Base-by-base conservation (phyloP, 2,888 invertebrate genomes). In the Cephus spinipes region DNA sequence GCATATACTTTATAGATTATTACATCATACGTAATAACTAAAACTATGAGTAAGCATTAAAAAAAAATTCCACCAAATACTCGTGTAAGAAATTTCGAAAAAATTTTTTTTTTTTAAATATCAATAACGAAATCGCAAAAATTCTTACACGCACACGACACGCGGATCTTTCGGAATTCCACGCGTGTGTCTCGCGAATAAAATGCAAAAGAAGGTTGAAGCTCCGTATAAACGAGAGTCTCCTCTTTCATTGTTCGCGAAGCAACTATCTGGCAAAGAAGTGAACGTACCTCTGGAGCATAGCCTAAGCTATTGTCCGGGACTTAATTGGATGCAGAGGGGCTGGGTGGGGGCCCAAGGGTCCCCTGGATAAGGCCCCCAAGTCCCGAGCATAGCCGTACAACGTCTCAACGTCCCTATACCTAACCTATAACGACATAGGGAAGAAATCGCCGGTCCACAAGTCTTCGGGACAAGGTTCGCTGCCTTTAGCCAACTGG, bases 291-390 rank as follows among this genome's bases (percentile, higher is more conserved):
- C 40, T 75, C 23, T 23, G 73, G 76, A 73, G 68, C 75, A 68
- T 73, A 81, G 80, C 79, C 85, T 86, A 85, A 87, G 86, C 86
- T 86, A 86, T 86, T 85, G 86, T 84, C 83, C 85, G 81, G 77
- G 83, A 84, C 87, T 86, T 87, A 87, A 86, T 86, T 87, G 86
- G 87, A 85, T 87, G 87, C 87, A 87, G 85, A 87, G 85, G 86
- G 85, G 34, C 1, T 1, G 34, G 9, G 11, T 0, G 11, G 11
- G 35, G 82, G 82, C 73, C 80, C 80, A 34, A 23, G 78, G 79
- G 81, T 77, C 81, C 79, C 80, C 40, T 40, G 40, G 6, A 77
- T 74, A 77, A 68, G 77, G 74, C 69, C 77, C 73, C 68, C 35
- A 68, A 73, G 77, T 73, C 77, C 68, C 36, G 32, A 69, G 73